These are phyloP conservation scores for Micrasema minimum DNA, from an alignment of 1,140 invertebrate species.

Conservation along the genomic window DNA sequence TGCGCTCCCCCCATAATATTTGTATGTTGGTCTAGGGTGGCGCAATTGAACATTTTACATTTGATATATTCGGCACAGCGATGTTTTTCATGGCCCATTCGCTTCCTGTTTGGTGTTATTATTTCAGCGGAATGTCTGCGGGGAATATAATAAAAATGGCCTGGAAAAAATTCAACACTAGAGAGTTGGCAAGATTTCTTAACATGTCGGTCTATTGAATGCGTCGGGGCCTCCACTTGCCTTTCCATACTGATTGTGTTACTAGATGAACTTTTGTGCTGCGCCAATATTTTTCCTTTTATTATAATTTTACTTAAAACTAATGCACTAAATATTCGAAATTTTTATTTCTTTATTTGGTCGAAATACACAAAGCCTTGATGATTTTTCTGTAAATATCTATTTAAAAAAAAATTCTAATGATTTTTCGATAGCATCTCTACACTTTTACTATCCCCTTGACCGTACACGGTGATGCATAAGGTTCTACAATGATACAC, in stretches of 20 bases:
- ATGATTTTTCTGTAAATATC: no score
- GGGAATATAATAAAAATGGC: constrained; percentile 48
- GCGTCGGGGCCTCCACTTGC: constrained; percentile 1
- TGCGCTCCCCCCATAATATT: not conserved
- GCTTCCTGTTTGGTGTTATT: constrained; percentile 43
- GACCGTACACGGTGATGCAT: no score
- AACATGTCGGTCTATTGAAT: constrained; percentile 47
- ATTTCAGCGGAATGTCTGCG: constrained; percentile 48
- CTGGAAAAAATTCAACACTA: constrained; percentile 37
- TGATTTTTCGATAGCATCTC: no score
- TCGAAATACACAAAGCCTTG: no score
- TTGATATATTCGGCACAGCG: constrained; percentile 32
- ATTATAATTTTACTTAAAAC: not conserved
- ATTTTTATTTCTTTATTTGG: no score
- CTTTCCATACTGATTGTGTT: constrained; percentile 14
- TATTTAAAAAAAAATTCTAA: no score
- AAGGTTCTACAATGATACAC: no score
- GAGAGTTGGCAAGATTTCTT: constrained; percentile 47
- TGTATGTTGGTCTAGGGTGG: not conserved
- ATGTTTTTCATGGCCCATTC: constrained; percentile 38
- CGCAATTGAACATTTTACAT: constrained; percentile 24
- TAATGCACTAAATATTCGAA: no score
- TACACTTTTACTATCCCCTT: no score
- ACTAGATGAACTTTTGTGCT: constrained; percentile 4
- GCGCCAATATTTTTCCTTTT: constrained; percentile 5